Conservation (phyloP, 2,113 vertebrate species). For the Xiphophorus couchianus region DNA sequence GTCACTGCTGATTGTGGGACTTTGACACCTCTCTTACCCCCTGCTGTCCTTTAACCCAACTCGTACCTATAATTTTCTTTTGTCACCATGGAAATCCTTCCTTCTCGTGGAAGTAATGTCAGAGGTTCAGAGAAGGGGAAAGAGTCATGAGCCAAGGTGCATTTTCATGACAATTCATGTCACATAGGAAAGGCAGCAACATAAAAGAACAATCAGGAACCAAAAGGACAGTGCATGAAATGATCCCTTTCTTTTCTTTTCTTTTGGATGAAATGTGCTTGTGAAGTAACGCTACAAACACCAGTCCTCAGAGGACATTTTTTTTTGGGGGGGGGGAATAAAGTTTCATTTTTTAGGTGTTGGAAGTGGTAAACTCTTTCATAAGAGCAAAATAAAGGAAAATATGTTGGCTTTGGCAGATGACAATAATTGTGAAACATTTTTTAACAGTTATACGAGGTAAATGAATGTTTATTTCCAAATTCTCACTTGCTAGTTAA, state of each 20-base stretch:
- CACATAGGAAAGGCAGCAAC: conserved; percentile 17
- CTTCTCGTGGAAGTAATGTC: conserved; percentile 38
- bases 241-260: not conserved
- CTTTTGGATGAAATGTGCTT: conserved; percentile 11
- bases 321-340: conserved; percentile 21
- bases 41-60: conserved; percentile 17
- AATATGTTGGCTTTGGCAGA: not conserved
- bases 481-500: not conserved
- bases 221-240: not conserved
- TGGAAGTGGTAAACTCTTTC: not conserved
- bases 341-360: conserved; percentile 5
- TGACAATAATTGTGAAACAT: not conserved
- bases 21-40: conserved; percentile 35
- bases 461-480: conserved; percentile 2
- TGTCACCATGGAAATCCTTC: conserved; percentile 55
- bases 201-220: conserved; percentile 28
- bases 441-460: not conserved
- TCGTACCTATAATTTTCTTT: conserved; percentile 54
- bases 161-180: conserved; percentile 36
- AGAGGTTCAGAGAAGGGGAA: conserved; percentile 39
- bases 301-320: conserved; percentile 8
- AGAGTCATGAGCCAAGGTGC: conserved; percentile 3
- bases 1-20: conserved; percentile 67
- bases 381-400: conserved; percentile 3
- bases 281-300: conserved; percentile 6